phyloP scores from a whole-genome alignment of 2,113 vertebrate genomes.

The Irena cyanogastra region DNA sequence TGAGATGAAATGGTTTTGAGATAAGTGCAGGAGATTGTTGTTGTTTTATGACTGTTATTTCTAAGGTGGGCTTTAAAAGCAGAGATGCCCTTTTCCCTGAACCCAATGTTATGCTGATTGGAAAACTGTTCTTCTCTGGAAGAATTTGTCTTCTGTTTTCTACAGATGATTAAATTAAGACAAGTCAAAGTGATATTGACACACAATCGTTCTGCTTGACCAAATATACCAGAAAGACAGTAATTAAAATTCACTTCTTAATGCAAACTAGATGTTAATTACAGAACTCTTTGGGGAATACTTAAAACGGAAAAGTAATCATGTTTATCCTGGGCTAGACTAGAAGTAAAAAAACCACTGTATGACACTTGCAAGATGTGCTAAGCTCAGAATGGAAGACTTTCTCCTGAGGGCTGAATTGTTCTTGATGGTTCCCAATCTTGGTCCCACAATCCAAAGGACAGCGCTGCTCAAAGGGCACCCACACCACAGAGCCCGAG shows the following conservation, averaged over 20 bases:
- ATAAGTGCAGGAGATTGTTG: neutral
- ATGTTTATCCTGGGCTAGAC: neutral
- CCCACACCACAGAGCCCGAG: neutral
- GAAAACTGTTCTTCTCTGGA: neutral
- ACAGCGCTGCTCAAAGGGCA: neutral
- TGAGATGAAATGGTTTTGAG: neutral
- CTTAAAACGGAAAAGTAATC: slow-evolving; percentile 1
- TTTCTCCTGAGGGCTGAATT: neutral
- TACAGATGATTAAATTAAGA: neutral
- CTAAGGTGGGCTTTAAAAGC: neutral
- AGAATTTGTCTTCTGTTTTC: neutral
- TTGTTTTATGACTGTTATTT: neutral
- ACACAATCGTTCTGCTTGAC: neutral
- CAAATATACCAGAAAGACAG: slow-evolving; percentile 9
- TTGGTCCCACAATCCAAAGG: neutral
- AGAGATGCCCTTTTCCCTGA: fast-evolving
- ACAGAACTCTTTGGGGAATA: slow-evolving; percentile 1
- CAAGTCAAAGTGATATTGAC: neutral
- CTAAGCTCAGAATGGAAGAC: neutral
- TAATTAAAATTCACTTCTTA: slow-evolving; percentile 29
- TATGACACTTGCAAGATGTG: neutral
- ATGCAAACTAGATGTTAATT: slow-evolving; percentile 41
- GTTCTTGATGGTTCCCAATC: neutral
- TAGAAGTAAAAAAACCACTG: neutral
- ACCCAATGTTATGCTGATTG: fast-evolving